These are phyloP conservation scores for Tribolium madens DNA, from an alignment of 1,140 invertebrate species.

Conservation along the genomic window DNA sequence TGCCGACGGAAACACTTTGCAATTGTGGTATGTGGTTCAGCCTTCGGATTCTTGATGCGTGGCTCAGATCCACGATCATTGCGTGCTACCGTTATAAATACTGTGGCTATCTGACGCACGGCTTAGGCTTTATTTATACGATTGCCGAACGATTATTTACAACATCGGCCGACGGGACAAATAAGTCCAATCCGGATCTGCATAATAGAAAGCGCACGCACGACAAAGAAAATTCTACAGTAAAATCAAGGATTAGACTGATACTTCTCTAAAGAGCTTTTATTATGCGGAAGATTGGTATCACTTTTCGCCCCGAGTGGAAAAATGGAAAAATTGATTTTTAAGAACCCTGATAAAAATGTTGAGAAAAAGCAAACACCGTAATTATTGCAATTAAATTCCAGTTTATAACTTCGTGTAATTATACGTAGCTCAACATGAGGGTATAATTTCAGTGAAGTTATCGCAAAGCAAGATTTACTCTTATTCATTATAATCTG, in stretches of 20 bases:
- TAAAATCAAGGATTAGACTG: neutral
- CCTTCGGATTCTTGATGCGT: slow-evolving; percentile 52
- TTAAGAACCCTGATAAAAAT: neutral
- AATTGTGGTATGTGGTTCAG: slow-evolving; percentile 44
- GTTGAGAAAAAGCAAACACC: neutral
- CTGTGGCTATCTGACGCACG: slow-evolving; percentile 19
- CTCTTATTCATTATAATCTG: neutral
- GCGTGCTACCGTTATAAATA: slow-evolving; percentile 45
- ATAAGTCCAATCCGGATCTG: slow-evolving; percentile 8
- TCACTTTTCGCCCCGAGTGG: too few species aligned
- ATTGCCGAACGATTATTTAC: slow-evolving; percentile 31
- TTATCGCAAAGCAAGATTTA: slow-evolving; percentile 18
- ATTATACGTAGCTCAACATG: slow-evolving; percentile 3
- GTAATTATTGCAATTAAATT: slow-evolving; percentile 33
- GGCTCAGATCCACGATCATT: slow-evolving; percentile 47
- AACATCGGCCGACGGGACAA: slow-evolving; percentile 18
- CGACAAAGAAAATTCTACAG: neutral
- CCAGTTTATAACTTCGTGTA: slow-evolving; percentile 17
- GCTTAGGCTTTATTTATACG: slow-evolving; percentile 28
- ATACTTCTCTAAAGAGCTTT: too few species aligned
- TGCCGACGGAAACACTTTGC: slow-evolving; percentile 41
- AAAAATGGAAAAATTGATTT: neutral
- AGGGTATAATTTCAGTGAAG: slow-evolving; percentile 18
- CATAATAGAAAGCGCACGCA: neutral
- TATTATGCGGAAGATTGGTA: too few species aligned